phyloP scores from a whole-genome alignment of 2,888 invertebrate genomes.

The Phengaris alcon region DNA sequence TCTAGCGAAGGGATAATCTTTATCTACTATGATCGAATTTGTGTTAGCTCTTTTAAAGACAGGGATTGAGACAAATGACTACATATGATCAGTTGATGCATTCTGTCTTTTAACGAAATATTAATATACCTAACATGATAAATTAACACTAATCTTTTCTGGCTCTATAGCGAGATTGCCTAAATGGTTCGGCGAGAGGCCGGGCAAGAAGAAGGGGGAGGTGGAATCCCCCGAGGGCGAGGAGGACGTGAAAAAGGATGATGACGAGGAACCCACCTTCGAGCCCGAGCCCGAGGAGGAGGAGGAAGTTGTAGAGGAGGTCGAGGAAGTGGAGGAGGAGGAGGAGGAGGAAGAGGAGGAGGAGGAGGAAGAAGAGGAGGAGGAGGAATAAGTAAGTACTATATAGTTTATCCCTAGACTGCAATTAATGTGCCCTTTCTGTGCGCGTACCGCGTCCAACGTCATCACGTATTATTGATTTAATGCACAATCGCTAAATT shows the following conservation, averaged over 20 bases:
- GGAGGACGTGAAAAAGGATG: conserved; percentile 89
- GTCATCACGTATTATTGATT: too few species aligned
- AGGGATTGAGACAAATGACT: too few species aligned
- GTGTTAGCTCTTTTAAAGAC: too few species aligned
- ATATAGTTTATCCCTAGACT: too few species aligned
- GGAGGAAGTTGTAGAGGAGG: conserved; percentile 84
- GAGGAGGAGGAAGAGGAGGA: conserved; percentile 87
- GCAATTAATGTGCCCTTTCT: too few species aligned
- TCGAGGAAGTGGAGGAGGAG: conserved; percentile 86
- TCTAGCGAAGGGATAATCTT: too few species aligned
- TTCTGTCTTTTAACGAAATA: too few species aligned
- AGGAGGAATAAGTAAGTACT: conserved; percentile 73
- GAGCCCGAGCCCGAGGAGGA: conserved; percentile 87
- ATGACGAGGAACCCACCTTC: conserved; percentile 83
- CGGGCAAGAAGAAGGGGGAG: conserved; percentile 94
- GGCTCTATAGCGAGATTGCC: conserved; percentile 88
- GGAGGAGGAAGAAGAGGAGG: conserved; percentile 83
- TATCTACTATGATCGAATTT: too few species aligned
- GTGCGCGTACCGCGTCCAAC: too few species aligned
- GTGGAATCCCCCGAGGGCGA: conserved; percentile 95
- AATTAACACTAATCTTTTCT: not conserved
- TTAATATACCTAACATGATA: too few species aligned
- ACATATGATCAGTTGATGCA: too few species aligned
- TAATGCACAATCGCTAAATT: too few species aligned
- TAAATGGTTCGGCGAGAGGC: conserved; percentile 97